A percentile compares a stretch with the other conserved stretches of the same genome.
phyloP scores from a whole-genome alignment of 2,797 vertebrate genomes.

The Euthynnus affinis region DNA sequence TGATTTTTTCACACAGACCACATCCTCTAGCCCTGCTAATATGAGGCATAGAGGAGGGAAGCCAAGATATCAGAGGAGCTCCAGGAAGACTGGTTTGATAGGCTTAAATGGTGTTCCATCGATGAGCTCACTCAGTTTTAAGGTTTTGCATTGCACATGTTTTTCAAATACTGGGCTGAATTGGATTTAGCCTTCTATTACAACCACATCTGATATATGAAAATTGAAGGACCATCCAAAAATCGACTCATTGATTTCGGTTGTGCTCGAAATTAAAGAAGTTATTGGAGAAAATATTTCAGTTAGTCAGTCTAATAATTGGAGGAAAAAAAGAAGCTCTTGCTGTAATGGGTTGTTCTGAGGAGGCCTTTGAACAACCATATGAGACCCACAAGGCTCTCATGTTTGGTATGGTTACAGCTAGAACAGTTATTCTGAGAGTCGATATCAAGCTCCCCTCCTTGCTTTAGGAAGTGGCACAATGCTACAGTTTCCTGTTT shows the following conservation, averaged over 20 bases:
- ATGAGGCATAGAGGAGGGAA: not conserved
- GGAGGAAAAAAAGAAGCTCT: conserved; percentile 5
- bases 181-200: not conserved
- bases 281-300: conserved; percentile 11
- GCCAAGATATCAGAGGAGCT: conserved; percentile 8
- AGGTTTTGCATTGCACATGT: not conserved
- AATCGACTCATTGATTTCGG: not conserved
- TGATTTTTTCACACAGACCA: conserved; percentile 8
- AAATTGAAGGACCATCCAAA: not conserved
- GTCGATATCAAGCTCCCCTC: conserved; percentile 40
- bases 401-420: conserved; percentile 42
- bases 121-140: not conserved
- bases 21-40: conserved; percentile 3
- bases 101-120: conserved; percentile 16
- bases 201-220: not conserved
- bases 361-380: conserved; percentile 26
- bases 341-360: conserved; percentile 18
- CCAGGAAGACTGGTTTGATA: conserved; percentile 6
- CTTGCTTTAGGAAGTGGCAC: conserved; percentile 55
- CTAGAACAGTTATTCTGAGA: conserved; percentile 47
- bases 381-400: conserved; percentile 42
- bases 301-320: conserved; percentile 22
- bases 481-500: conserved; percentile 70
- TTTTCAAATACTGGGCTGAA: not conserved
- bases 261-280: conserved; percentile 3